Conservation (phyloP, 2,888 invertebrate species). For the Lasioglossum zephyrum region DNA sequence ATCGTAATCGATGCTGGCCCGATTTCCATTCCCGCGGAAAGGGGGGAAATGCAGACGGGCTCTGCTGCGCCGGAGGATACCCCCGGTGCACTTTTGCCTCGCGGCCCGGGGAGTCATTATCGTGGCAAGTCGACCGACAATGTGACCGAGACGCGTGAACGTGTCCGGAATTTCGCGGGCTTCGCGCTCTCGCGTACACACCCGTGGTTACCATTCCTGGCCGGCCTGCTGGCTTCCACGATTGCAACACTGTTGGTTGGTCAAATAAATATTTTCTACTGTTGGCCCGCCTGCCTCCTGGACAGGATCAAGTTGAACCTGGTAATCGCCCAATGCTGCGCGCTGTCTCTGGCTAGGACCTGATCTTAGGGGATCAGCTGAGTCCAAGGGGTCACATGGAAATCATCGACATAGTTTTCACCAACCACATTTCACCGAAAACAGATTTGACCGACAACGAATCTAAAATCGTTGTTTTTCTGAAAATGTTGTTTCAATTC, state of each 20-base stretch:
- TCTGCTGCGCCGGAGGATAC: conserved; percentile 8
- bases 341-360: neutral
- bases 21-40: conserved; percentile 75
- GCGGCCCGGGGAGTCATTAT: conserved; percentile 39
- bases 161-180: conserved; percentile 39
- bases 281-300: neutral
- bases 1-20: conserved; percentile 76
- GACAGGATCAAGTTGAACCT: neutral
- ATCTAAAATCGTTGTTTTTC: too few species aligned
- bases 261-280: conserved; percentile 8
- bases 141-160: conserved; percentile 47
- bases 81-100: conserved; percentile 42
- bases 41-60: neutral
- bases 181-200: neutral
- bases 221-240: neutral
- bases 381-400: too few species aligned
- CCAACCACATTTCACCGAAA: too few species aligned
- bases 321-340: neutral
- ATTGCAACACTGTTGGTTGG: neutral
- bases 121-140: conserved; percentile 54
- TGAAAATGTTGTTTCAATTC: too few species aligned
- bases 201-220: neutral
- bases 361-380: neutral
- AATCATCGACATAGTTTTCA: too few species aligned
- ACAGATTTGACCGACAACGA: too few species aligned